Conservation (phyloP, 2,113 vertebrate genomes). For the Agapornis roseicollis region DNA sequence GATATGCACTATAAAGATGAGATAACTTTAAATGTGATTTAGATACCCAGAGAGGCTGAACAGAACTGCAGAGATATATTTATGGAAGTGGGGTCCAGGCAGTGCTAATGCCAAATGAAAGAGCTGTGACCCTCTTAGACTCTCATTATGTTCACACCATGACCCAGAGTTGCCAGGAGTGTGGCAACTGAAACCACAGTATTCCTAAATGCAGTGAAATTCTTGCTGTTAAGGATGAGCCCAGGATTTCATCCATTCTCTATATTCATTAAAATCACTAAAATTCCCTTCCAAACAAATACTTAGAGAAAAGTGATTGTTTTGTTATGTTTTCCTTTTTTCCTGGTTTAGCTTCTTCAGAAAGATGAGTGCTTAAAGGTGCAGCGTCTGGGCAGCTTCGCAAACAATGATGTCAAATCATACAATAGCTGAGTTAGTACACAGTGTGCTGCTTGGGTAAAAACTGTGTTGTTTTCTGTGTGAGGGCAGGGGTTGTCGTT, state of each 20-base stretch:
- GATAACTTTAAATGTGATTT: not conserved
- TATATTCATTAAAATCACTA: not conserved
- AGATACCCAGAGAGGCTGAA: not conserved
- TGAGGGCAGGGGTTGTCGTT: not conserved
- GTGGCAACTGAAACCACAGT: not conserved
- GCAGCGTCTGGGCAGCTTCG: not conserved
- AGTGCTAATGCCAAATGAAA: not conserved
- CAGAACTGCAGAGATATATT: not conserved
- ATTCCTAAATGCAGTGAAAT: not conserved
- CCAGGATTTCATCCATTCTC: not conserved
- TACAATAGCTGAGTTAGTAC: not conserved
- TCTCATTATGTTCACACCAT: not conserved
- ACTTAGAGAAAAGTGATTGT: not conserved
- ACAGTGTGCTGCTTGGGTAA: too few species aligned
- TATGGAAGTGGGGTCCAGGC: not conserved
- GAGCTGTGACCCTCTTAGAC: not conserved
- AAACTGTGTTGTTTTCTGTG: not conserved
- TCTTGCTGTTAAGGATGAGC: not conserved
- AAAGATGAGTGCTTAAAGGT: not conserved
- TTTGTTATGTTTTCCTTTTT: not conserved
- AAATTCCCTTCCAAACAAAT: not conserved
- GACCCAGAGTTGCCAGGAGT: not conserved
- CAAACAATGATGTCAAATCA: not conserved
- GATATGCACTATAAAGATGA: not conserved
- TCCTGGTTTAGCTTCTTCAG: not conserved